Conservation (phyloP, 2,113 vertebrate species). For the Catharus fuscescens region DNA sequence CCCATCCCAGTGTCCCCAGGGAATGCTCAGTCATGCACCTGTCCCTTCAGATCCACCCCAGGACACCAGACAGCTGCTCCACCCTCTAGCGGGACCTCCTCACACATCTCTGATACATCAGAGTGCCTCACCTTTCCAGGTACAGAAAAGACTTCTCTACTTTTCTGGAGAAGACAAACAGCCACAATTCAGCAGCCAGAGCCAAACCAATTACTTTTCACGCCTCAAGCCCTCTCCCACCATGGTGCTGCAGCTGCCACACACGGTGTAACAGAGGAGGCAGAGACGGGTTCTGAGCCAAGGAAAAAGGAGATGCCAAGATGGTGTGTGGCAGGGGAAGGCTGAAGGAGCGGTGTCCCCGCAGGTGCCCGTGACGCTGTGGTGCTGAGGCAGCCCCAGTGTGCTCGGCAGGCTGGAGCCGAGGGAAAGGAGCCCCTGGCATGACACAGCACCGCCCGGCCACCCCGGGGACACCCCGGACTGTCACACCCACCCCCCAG, state of each 20-base stretch:
- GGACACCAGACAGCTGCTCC: background rate
- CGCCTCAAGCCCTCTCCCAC: background rate
- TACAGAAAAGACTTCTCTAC: background rate
- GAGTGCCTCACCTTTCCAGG: too few species aligned
- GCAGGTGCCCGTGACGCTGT: background rate
- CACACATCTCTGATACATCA: background rate
- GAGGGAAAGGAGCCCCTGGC: background rate
- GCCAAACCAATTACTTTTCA: background rate
- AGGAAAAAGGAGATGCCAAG: background rate
- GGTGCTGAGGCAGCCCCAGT: fast-evolving
- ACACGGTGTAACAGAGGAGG: too few species aligned
- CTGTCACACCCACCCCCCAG: background rate
- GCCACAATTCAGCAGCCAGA: background rate
- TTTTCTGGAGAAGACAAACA: background rate
- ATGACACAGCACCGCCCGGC: background rate
- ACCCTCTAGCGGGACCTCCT: background rate
- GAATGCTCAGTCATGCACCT: background rate
- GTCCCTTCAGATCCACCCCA: background rate
- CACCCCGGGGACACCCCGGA: fast-evolving
- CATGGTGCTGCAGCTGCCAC: background rate
- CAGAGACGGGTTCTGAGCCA: background rate
- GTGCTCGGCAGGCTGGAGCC: fast-evolving
- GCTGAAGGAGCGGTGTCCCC: fast-evolving
- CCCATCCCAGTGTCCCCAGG: background rate
- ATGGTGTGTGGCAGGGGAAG: background rate